Evolutionary conservation across 2,888 invertebrate genomes (phyloP).

Genomic region (Patella depressa): DNA sequence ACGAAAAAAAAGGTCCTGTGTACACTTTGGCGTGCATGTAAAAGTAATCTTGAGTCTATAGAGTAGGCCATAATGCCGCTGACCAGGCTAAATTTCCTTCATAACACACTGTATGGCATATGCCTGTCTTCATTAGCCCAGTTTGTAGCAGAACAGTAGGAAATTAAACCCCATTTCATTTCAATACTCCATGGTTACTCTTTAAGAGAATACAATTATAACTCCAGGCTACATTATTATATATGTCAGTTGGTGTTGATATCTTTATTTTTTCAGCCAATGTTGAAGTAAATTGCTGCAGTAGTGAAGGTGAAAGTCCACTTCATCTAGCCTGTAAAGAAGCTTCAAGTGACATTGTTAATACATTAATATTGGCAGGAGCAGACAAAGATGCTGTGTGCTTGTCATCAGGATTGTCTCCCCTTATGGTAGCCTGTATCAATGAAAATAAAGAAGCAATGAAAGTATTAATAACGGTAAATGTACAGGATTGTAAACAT

Average conservation of each 20-base stretch:
- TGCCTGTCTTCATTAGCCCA: no score
- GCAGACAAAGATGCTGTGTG: slow-evolving; percentile 48
- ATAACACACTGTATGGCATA: no score
- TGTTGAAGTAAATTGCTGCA: slow-evolving; percentile 40
- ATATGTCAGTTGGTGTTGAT: not conserved
- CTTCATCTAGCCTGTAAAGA: slow-evolving; percentile 49
- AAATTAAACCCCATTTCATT: no score
- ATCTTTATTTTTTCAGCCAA: slow-evolving; percentile 33
- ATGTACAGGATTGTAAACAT: not conserved
- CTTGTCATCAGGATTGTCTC: slow-evolving; percentile 41
- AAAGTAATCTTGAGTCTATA: no score
- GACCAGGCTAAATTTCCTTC: no score
- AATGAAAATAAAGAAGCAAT: slow-evolving; percentile 52
- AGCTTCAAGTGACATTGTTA: slow-evolving; percentile 40
- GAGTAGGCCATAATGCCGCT: no score
- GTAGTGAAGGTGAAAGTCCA: slow-evolving; percentile 45
- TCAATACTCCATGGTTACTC: no score
- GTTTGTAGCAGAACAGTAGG: no score
- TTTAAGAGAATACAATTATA: no score
- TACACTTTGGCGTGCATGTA: no score
- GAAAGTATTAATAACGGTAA: slow-evolving; percentile 52
- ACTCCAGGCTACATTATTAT: no score
- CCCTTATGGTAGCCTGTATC: slow-evolving; percentile 55
- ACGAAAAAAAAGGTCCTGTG: no score
- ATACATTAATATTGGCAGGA: slow-evolving; percentile 40